phyloP scores from a whole-genome alignment of 2,797 vertebrate genomes.

The Merluccius polli region DNA sequence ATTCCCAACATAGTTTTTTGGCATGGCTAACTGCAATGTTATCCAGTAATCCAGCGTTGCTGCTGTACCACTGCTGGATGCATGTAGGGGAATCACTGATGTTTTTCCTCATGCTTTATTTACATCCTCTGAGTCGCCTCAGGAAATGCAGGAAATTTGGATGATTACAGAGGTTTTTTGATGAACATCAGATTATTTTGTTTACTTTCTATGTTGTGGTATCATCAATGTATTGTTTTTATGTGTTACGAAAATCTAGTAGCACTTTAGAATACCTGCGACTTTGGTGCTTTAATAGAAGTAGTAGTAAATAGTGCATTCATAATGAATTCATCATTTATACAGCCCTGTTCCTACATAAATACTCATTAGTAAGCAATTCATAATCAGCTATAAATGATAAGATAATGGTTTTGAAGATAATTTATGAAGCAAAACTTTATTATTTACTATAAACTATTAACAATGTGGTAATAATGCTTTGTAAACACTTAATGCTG shows the following conservation, averaged over 20 bases:
- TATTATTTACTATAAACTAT: too few relatives aligned
- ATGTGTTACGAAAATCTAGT: not conserved
- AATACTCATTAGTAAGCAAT: not conserved
- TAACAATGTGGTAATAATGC: too few relatives aligned
- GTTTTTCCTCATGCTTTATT: constrained; percentile 7
- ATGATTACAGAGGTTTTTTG: constrained; percentile 2
- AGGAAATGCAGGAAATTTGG: constrained; percentile 7
- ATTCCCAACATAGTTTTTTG: too few relatives aligned
- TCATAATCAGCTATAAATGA: not conserved
- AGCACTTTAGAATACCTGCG: not conserved
- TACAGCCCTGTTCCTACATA: not conserved
- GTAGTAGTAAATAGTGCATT: not conserved
- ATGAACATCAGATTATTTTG: constrained; percentile 6
- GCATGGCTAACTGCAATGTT: too few relatives aligned
- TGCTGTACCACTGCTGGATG: too few relatives aligned
- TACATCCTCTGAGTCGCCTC: constrained; percentile 13
- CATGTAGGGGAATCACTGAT: too few relatives aligned
- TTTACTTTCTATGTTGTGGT: not conserved
- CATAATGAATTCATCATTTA: not conserved
- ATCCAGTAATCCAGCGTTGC: too few relatives aligned
- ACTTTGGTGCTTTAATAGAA: not conserved
- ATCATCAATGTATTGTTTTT: not conserved
- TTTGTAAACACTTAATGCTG: too few relatives aligned
- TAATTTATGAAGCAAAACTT: not conserved
- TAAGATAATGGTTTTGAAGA: not conserved